Base-by-base conservation (phyloP, 2,113 vertebrate genomes). In the Gobio gobio region DNA sequence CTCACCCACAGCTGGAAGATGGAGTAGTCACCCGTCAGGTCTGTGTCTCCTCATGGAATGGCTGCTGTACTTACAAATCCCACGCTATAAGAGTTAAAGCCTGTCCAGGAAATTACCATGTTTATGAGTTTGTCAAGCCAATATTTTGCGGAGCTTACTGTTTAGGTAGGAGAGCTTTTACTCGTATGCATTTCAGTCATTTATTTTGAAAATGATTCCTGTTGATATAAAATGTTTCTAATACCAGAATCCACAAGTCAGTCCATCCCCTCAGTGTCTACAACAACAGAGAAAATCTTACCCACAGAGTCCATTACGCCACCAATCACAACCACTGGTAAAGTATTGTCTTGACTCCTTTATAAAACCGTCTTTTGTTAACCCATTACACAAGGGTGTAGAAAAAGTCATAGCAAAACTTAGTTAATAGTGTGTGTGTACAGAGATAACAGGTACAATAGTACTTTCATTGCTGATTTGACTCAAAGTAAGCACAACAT, bases 121-220 rank as follows among this genome's bases (percentile, higher is more conserved):
- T 81, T 49, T 81, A 81, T 68, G 59, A 68, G 78, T 66, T 81
- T 66, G 61, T 81, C 61, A 47, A 29, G 43, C 24, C 78, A 22
- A 0, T 2, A 0, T 0, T 6, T 14, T 81, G 61, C 1, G 2
- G 1, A 6, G 61, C 16, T 66, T 81, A 51, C 43, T 81, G 78
- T 81, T 40, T 40, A 40, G 36, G 5, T 5, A n/a, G 78, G 78
- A 24, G 10, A 61, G 20, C 0, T 13, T 43, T 3, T 43, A 43
- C 18, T n/a, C 20, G 3, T 16, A 6, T 22, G n/a, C 4, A 10
- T 58, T 58, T 58, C 16, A 54, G 16, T 2, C 51, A 54, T 54
- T 54, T 2, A 54, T 16, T 54, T 76, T 56, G 0, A 29, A 10
- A 58, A 40, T n/a, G 0, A 22, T 5, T 29, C 2, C 3, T 6